Conservation (phyloP, 2,888 invertebrate genomes). For the Malthinus seriepunctatus region DNA sequence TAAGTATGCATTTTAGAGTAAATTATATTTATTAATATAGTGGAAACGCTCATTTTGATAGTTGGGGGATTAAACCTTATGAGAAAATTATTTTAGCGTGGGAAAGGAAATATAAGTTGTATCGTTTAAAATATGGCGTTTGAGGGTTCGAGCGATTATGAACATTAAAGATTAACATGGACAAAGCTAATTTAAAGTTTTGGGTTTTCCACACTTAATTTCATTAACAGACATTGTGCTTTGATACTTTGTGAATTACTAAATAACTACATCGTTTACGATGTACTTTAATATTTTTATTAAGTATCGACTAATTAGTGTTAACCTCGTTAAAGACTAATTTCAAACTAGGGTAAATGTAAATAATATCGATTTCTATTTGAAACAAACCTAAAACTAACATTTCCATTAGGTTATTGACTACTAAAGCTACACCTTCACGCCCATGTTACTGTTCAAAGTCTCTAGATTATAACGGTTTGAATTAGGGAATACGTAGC, state of each 20-base stretch:
- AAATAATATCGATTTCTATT: conserved; percentile 4
- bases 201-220: conserved; percentile 5
- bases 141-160: conserved; percentile 5
- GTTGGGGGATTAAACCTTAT: conserved; percentile 2
- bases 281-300: background rate
- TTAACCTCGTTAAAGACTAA: background rate
- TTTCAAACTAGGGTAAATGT: background rate
- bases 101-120: conserved; percentile 1
- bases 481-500: no score
- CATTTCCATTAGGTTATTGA: no score
- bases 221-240: conserved; percentile 1
- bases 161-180: conserved; percentile 8
- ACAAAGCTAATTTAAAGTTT: conserved; percentile 5
- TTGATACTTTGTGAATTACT: no score
- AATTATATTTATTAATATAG: background rate
- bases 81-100: conserved; percentile 5
- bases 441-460: no score
- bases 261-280: no score
- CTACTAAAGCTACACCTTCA: no score
- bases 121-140: conserved; percentile 1
- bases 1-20: background rate
- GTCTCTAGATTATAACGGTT: no score
- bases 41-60: conserved; percentile 2
- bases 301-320: background rate
- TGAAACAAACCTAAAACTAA: background rate